Evolutionary conservation across 2,797 vertebrate species (phyloP), one percentile per base, ranked within the genome.

Genomic region (Karalla daura): DNA sequence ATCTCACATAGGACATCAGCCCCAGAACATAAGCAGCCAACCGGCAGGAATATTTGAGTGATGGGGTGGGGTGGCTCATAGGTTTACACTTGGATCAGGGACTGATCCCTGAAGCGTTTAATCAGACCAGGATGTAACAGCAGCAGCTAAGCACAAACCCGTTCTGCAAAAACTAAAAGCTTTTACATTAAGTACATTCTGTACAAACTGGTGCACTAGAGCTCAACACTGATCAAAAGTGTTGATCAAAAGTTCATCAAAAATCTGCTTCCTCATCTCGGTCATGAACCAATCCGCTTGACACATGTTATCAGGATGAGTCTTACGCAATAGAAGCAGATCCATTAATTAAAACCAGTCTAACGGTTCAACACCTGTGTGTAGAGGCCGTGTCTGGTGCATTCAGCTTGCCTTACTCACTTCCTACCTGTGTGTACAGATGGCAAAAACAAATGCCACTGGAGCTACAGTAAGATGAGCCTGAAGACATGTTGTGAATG

Each of bases 81-180:
- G 7, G n/a, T 68, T 68, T 68, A 35, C 50, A 70, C 62, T 15
- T 33, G 36, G n/a, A 63, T 52, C 25, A 33, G 43, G 12, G 8
- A 30, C 43, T 39, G 24, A 24, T 7, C 23, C 55, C 25, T 15
- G 23, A 3, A 30, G 9, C 32, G n/a, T 55, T 61, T 66, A 56
- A 70, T 39, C 45, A 28, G n/a, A 65, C 23, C 24, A 74, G 62
- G 50, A 78, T 65, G 51, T 27, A 20, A 47, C 21, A 54, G 17
- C 36, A 17, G 28, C 24, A 11, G 27, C 41, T 27, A 13, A 35
- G 5, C 33, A 13, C 21, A 36, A 11, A 17, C 0, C 12, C 15
- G 20, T 5, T 1, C 35, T 41, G 43, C 28, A n/a, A 27, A n/a
- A n/a, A 10, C 3, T 6, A n/a, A n/a, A 1, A 32, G 12, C 15